Conservation (phyloP, 2,888 invertebrate species). For the Siphlonurus alternatus region DNA sequence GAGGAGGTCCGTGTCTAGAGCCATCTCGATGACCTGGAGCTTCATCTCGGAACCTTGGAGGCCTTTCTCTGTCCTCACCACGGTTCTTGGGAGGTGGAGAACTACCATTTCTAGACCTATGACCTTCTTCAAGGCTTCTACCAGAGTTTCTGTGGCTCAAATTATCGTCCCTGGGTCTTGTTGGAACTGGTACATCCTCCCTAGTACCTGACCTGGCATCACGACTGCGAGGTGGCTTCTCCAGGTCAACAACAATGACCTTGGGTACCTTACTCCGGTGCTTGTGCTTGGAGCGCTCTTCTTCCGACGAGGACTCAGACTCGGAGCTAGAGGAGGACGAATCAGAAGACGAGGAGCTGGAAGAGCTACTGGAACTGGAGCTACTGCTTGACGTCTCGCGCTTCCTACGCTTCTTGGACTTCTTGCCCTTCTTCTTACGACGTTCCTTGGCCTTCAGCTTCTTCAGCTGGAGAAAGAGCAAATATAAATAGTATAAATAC, state of each 20-base stretch:
- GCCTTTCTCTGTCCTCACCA: background rate
- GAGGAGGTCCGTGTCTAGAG: background rate
- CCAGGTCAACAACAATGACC: too few species aligned
- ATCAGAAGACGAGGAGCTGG: background rate
- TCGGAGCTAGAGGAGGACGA: background rate
- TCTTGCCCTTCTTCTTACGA: background rate
- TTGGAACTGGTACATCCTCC: too few species aligned
- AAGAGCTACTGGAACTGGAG: background rate
- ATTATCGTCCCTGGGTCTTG: too few species aligned
- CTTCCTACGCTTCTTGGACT: background rate
- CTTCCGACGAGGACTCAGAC: background rate
- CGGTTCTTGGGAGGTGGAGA: background rate
- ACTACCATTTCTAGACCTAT: background rate
- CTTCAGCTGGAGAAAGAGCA: background rate
- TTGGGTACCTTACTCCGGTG: background rate
- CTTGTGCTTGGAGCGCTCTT: background rate
- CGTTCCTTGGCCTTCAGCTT: background rate
- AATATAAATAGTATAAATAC: too few species aligned
- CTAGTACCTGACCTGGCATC: background rate
- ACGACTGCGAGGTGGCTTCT: background rate
- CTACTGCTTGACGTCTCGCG: background rate
- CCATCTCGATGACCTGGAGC: background rate
- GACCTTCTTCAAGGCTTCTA: background rate
- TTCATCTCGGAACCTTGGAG: background rate
- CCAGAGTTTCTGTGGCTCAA: too few species aligned